Percentiles rank a stretch among this genome's conserved stretches.
Conservation (phyloP, 1,140 invertebrate species). For the Zaprionus vittiger region DNA sequence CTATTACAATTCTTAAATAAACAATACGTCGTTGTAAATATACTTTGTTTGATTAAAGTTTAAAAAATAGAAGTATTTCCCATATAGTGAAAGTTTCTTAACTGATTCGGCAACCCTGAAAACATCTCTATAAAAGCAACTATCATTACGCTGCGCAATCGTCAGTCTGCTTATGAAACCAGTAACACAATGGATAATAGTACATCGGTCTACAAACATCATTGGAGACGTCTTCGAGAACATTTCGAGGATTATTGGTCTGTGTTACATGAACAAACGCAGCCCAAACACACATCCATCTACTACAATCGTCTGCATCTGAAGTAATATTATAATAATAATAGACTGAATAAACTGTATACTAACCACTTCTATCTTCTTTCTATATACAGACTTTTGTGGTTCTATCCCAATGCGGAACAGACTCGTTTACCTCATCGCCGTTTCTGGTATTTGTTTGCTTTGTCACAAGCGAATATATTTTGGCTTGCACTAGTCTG, state of each 20-base stretch:
- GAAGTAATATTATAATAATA: constrained; percentile 1
- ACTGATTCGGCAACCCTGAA: constrained; percentile 2
- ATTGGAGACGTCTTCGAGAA: constrained; percentile 7
- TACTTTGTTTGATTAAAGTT: no score
- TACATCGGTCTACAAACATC: neutral
- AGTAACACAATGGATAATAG: neutral
- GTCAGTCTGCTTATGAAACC: neutral
- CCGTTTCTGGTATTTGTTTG: constrained; percentile 30
- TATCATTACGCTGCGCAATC: neutral
- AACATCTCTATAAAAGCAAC: constrained; percentile 15
- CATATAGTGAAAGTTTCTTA: neutral
- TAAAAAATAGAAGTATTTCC: neutral
- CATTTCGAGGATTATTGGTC: constrained; percentile 12
- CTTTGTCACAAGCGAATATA: neutral
- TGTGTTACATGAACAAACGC: constrained; percentile 1
- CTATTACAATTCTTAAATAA: no score
- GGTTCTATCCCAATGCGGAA: constrained; percentile 40
- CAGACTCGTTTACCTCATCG: neutral
- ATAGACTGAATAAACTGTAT: no score
- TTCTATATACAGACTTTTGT: constrained; percentile 14
- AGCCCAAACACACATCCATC: constrained; percentile 24
- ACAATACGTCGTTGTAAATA: no score
- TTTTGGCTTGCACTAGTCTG: neutral
- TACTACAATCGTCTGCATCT: constrained; percentile 35
- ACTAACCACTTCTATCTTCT: no score